Evolutionary conservation across 2,113 vertebrate species (phyloP).

Genomic region (Nanorana parkeri): DNA sequence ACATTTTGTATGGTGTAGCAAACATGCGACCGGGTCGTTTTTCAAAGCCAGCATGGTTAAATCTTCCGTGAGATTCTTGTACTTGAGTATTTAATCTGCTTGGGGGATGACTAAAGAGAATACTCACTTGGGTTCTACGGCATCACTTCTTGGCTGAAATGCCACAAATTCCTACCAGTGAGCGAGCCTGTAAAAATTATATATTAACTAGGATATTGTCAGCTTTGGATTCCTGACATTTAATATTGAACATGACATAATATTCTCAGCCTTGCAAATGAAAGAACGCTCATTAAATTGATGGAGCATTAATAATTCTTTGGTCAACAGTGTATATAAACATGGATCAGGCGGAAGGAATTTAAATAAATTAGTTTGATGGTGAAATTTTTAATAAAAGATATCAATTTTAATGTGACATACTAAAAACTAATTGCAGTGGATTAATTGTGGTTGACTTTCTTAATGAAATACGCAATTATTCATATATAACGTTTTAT

Average conservation of each 20-base stretch:
- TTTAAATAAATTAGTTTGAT: constrained; percentile 39
- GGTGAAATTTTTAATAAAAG: constrained; percentile 27
- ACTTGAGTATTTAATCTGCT: too few species aligned
- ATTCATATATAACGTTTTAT: constrained; percentile 11
- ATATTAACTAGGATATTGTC: background rate
- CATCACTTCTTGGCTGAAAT: too few species aligned
- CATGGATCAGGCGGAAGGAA: constrained; percentile 16
- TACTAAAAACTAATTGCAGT: constrained; percentile 45
- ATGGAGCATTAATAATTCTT: constrained; percentile 41
- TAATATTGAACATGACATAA: constrained; percentile 37
- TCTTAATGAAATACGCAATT: constrained; percentile 22
- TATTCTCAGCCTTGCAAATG: constrained; percentile 34
- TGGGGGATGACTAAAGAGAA: too few species aligned
- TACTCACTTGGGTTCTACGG: too few species aligned
- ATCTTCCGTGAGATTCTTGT: too few species aligned
- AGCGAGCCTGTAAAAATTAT: background rate
- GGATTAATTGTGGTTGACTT: constrained; percentile 40
- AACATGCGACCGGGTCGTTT: too few species aligned
- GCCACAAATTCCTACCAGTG: too few species aligned
- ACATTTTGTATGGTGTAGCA: too few species aligned
- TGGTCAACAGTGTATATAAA: constrained; percentile 22
- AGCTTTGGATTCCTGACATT: constrained; percentile 13
- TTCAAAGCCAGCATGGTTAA: too few species aligned
- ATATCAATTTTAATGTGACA: constrained; percentile 40
- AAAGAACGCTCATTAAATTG: constrained; percentile 29